Conservation (phyloP, 2,888 invertebrate species). For the Antheraea yamamai region DNA sequence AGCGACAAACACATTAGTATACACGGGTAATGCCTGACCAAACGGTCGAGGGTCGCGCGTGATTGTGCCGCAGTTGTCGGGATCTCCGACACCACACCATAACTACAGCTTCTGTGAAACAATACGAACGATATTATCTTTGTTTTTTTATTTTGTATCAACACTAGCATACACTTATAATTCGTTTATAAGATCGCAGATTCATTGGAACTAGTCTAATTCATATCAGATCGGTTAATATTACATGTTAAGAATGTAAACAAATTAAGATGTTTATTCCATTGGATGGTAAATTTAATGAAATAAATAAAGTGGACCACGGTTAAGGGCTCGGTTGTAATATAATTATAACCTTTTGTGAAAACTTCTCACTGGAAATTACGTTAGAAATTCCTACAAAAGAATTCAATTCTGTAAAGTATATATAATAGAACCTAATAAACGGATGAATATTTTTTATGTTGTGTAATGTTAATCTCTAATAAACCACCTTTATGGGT, state of each 20-base stretch:
- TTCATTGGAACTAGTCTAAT: neutral
- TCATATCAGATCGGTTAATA: neutral
- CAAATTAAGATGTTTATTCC: neutral
- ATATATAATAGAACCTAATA: no score
- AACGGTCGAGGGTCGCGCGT: conserved; percentile 69
- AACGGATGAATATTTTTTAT: no score
- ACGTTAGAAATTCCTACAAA: neutral
- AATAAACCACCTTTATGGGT: no score
- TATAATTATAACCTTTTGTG: neutral
- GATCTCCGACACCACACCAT: conserved; percentile 50
- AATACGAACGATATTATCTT: conserved; percentile 3
- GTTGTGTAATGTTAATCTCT: no score
- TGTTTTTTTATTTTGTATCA: conserved; percentile 3
- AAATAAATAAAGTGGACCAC: no score
- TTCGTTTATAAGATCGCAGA: neutral
- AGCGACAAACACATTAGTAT: conserved; percentile 74
- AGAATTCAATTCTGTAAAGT: no score
- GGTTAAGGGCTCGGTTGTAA: neutral
- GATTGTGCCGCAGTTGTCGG: conserved; percentile 57
- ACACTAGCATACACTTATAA: neutral
- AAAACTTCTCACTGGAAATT: neutral
- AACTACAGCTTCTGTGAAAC: conserved; percentile 18
- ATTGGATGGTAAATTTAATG: no score
- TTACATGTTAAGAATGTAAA: neutral
- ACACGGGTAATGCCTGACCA: conserved; percentile 69